Conservation (phyloP, 2,888 invertebrate species). For the Saturnia japonica region DNA sequence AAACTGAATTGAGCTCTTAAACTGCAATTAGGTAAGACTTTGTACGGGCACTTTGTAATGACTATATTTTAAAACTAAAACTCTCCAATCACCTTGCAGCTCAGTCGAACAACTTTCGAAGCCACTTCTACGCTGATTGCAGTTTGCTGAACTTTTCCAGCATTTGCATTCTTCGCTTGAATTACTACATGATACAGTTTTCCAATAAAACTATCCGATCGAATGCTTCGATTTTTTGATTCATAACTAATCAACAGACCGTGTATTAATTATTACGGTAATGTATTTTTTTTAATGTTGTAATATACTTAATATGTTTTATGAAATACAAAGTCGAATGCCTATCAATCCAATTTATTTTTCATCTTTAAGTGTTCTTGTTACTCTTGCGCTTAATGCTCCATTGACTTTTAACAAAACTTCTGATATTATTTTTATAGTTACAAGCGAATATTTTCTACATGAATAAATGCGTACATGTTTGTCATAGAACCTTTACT, state of each 20-base stretch:
- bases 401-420: not conserved
- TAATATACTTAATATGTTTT: not conserved
- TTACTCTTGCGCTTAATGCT: not conserved
- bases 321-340: not conserved
- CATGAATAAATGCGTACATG: not conserved
- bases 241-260: not conserved
- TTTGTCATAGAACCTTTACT: not conserved
- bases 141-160: constrained; percentile 54
- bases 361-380: not conserved
- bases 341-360: not conserved
- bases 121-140: constrained; percentile 36
- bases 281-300: not conserved
- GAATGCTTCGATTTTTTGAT: constrained; percentile 40
- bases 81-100: constrained; percentile 15
- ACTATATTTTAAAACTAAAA: constrained; percentile 45
- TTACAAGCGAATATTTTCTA: not conserved
- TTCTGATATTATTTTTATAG: not conserved
- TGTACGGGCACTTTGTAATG: constrained; percentile 46
- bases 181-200: constrained; percentile 67
- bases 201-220: constrained; percentile 62
- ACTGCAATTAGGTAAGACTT: constrained; percentile 47
- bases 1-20: constrained; percentile 15
- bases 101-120: constrained; percentile 50
- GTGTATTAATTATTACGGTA: not conserved
- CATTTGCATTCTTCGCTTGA: constrained; percentile 68